Base-by-base conservation (phyloP, 2,888 invertebrate genomes). In the Synergus laeviventris region DNA sequence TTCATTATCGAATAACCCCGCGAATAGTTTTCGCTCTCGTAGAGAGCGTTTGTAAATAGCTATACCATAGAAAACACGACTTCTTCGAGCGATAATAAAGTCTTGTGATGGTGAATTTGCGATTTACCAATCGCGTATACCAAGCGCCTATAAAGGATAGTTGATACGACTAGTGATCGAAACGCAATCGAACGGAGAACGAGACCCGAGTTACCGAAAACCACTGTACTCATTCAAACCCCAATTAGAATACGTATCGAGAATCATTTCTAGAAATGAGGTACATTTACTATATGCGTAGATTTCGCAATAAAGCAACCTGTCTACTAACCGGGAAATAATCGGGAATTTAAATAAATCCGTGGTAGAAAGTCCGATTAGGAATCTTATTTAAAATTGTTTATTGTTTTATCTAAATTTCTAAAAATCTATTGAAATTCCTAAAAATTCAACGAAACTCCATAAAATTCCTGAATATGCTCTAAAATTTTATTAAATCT, bases 121-220 rank as follows among this genome's bases (percentile, higher is more conserved):
- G 83, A 79, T 74, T 78, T 45, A n/a, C 56, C 59, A 75, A 75
- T 74, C 76, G 80, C 74, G 73, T 78, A 75, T 81, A 81, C 76
- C 78, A 84, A 84, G 81, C 83, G 84, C 83, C 83, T 84, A 82
- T 79, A 78, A 59, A 83, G 70, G 49, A 70, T 82, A 82, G 77
- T 79, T 78, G 77, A 82, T 82, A 79, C 76, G 77, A 82, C 76
- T 81, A 81, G 77, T 79, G 79, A 78, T 80, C 76, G 75, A 81
- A 79, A 75, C 70, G 76, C 79, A 81, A 76, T 77, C 78, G 78
- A 81, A 81, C 76, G 78, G 78, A 74, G 77, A 75, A 78, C 45
- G 70, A 76, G 74, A 66, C 42, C 73, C 78, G 49, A 70, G 49
- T 31, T 36, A 70, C 49, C 21, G 16, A 45, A 66, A 70, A 36